Evolutionary conservation across 2,797 vertebrate species (phyloP).

Genomic region (Epinephelus malabaricus): DNA sequence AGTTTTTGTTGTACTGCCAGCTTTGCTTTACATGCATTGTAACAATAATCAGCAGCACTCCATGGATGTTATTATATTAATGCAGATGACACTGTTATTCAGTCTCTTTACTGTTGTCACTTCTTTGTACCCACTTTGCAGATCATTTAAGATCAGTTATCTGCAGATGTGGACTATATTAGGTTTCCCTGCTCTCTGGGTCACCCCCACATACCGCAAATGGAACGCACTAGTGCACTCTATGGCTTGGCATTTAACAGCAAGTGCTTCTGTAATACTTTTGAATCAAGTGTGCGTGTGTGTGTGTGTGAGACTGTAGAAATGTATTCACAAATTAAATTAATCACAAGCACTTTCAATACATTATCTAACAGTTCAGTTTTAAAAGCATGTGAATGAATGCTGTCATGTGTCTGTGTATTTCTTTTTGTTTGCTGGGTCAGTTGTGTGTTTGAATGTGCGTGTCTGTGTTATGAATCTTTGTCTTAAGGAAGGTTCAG

Average conservation of each 20-base stretch:
- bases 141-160: not conserved
- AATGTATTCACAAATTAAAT: not conserved
- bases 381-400: not conserved
- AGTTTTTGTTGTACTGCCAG: not conserved
- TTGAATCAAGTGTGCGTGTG: not conserved
- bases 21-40: not conserved
- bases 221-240: not conserved
- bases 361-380: not conserved
- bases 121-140: not conserved
- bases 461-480: slow-evolving; percentile 24
- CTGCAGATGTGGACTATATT: not conserved
- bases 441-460: not conserved
- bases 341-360: not conserved
- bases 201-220: slow-evolving; percentile 14
- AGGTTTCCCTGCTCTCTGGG: slow-evolving; percentile 1
- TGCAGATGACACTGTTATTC: not conserved
- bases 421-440: not conserved
- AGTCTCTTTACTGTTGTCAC: not conserved
- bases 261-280: slow-evolving; percentile 5
- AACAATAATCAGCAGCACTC: not conserved
- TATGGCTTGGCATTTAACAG: not conserved
- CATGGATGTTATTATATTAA: not conserved
- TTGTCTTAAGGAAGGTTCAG: slow-evolving; percentile 57
- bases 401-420: not conserved
- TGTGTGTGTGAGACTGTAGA: no score